A percentile compares a stretch with the other conserved stretches of the same genome.
phyloP scores from a whole-genome alignment of 2,888 invertebrate species.

The Ochropleura plecta region DNA sequence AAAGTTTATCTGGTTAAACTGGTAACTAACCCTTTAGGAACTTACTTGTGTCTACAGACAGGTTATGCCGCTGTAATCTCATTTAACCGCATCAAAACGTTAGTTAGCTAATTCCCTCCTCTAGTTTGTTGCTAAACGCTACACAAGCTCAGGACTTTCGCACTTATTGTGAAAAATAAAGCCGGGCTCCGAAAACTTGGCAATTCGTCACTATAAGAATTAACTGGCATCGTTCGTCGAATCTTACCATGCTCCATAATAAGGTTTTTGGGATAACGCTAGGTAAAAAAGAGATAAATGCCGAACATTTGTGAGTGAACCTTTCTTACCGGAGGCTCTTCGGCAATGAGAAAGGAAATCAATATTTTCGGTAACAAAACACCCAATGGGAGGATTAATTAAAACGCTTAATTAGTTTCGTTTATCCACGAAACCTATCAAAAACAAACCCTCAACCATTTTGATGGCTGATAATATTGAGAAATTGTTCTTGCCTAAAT shows the following conservation, averaged over 20 bases:
- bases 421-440: slow-evolving; percentile 87
- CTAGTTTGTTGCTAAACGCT: slow-evolving; percentile 51
- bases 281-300: slow-evolving; percentile 66
- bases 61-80: slow-evolving; percentile 61
- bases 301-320: slow-evolving; percentile 70
- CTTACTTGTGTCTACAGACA: slow-evolving; percentile 59
- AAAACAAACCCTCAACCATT: slow-evolving; percentile 82
- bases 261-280: slow-evolving; percentile 53
- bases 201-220: slow-evolving; percentile 62
- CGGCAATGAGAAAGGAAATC: slow-evolving; percentile 77
- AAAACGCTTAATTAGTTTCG: slow-evolving; percentile 89
- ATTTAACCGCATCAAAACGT: slow-evolving; percentile 65
- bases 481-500: slow-evolving; percentile 71
- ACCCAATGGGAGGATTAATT: slow-evolving; percentile 87
- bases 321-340: slow-evolving; percentile 70
- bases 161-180: slow-evolving; percentile 56
- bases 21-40: slow-evolving; percentile 62
- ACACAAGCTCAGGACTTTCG: slow-evolving; percentile 44
- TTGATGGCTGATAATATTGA: slow-evolving; percentile 81
- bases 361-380: slow-evolving; percentile 87
- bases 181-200: slow-evolving; percentile 32
- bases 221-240: slow-evolving; percentile 43
- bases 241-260: slow-evolving; percentile 51
- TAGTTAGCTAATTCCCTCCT: slow-evolving; percentile 58
- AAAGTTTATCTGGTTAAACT: slow-evolving; percentile 54